A percentile compares a stretch with the other conserved stretches of the same genome.
Evolutionary conservation across 2,888 invertebrate genomes (phyloP).

Genomic region (Nipponacmea schrenckii): DNA sequence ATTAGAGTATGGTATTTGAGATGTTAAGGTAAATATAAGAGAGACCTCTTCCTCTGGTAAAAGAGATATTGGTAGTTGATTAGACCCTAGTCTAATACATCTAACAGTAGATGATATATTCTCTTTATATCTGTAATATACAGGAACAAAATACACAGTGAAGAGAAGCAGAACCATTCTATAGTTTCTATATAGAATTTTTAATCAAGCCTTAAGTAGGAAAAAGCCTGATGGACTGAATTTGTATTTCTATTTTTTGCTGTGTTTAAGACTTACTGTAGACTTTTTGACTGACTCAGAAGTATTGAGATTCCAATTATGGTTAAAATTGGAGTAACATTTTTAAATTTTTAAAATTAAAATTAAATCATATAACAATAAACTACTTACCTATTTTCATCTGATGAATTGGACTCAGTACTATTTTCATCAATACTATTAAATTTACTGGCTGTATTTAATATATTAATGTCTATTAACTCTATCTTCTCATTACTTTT

Average conservation of each 20-base stretch:
- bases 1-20: slow-evolving; percentile 15
- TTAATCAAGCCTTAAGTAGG: no score
- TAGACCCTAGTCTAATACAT: slow-evolving; percentile 5
- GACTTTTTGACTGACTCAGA: no score
- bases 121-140: background rate
- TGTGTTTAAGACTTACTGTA: no score
- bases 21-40: slow-evolving; percentile 29
- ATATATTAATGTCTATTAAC: slow-evolving; percentile 1
- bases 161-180: no score
- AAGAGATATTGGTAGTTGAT: slow-evolving; percentile 31
- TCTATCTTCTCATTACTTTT: background rate
- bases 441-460: slow-evolving; percentile 1
- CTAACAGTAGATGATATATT: slow-evolving; percentile 3
- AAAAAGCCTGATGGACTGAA: no score
- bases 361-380: no score
- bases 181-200: no score
- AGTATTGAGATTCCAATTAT: no score
- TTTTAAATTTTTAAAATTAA: no score
- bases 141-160: background rate
- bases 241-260: no score
- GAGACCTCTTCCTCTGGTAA: slow-evolving; percentile 32
- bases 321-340: no score
- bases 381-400: background rate
- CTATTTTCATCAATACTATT: slow-evolving; percentile 4
- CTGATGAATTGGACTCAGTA: slow-evolving; percentile 37